A percentile compares a stretch with the other conserved stretches of the same genome.
Conservation (phyloP, 2,888 invertebrate genomes). For the Venusia cambrica region DNA sequence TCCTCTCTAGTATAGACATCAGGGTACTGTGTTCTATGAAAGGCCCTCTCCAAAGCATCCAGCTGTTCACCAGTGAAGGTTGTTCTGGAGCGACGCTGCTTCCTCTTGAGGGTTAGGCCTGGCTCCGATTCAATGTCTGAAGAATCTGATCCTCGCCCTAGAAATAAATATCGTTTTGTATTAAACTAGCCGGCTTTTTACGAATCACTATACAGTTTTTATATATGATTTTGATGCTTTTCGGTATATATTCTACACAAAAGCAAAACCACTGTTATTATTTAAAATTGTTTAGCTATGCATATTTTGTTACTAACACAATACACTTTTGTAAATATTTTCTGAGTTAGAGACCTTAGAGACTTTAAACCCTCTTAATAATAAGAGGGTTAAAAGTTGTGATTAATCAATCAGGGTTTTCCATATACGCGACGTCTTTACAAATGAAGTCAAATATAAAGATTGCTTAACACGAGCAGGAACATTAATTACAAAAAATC, state of each 20-base stretch:
- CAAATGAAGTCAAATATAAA: constrained; percentile 9
- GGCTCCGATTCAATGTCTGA: constrained; percentile 95
- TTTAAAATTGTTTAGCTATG: too few relatives aligned
- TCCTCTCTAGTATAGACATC: constrained; percentile 97
- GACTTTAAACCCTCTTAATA: too few relatives aligned
- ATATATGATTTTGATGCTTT: too few relatives aligned
- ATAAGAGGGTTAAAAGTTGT: too few relatives aligned
- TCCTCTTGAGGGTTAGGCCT: constrained; percentile 93
- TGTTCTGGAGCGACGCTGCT: constrained; percentile 94
- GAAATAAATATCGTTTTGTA: constrained; percentile 2
- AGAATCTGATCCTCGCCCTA: constrained; percentile 76
- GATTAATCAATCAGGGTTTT: too few relatives aligned
- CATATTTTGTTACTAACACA: too few relatives aligned
- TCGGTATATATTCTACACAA: too few relatives aligned
- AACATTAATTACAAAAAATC: constrained; percentile 28
- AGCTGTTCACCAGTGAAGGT: constrained; percentile 97
- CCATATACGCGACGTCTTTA: constrained; percentile 4
- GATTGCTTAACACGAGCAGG: constrained; percentile 17
- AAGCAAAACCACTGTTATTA: too few relatives aligned
- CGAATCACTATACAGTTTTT: too few relatives aligned
- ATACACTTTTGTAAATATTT: too few relatives aligned
- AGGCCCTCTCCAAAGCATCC: constrained; percentile 94
- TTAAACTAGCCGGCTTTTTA: background rate
- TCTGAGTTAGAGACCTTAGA: too few relatives aligned
- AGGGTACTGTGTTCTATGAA: constrained; percentile 96